These are phyloP conservation scores for Cerceris ruficornis DNA, from an alignment of 2,888 invertebrate species.

Conservation along the genomic window DNA sequence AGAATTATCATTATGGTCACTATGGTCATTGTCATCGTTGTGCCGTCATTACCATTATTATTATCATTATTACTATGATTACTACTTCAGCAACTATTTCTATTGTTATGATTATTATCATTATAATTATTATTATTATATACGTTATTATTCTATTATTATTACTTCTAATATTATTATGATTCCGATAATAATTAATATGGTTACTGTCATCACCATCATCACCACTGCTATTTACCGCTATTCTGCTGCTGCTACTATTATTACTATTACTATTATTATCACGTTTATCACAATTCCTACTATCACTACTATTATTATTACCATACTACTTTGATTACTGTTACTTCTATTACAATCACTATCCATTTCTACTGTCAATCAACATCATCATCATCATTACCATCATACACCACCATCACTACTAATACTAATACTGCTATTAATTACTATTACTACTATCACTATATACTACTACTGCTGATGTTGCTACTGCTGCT, in stretches of 20 bases:
- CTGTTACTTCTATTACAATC: slow-evolving; percentile 72
- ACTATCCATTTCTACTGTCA: background rate
- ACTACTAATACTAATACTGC: slow-evolving; percentile 16
- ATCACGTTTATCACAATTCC: slow-evolving; percentile 44
- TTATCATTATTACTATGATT: slow-evolving; percentile 5
- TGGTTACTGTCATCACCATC: slow-evolving; percentile 63
- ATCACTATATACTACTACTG: slow-evolving; percentile 36
- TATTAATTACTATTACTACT: slow-evolving; percentile 52
- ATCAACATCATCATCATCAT: slow-evolving; percentile 19
- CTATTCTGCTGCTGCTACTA: slow-evolving; percentile 39
- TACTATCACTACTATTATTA: slow-evolving; percentile 55
- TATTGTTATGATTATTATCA: slow-evolving; percentile 23
- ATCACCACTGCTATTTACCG: slow-evolving; percentile 17
- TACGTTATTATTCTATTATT: slow-evolving; percentile 55
- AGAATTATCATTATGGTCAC: slow-evolving; percentile 44
- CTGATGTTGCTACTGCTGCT: slow-evolving; percentile 44
- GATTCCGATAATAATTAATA: slow-evolving; percentile 9
- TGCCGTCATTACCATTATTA: background rate
- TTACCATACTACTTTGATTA: slow-evolving; percentile 72
- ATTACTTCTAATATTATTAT: slow-evolving; percentile 23
- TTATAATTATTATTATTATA: slow-evolving; percentile 33
- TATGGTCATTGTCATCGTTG: slow-evolving; percentile 27
- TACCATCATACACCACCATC: slow-evolving; percentile 18
- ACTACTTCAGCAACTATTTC: slow-evolving; percentile 8
- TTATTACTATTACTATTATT: slow-evolving; percentile 31